Conservation (phyloP, 2,888 invertebrate species). For the Lutraria lutraria region DNA sequence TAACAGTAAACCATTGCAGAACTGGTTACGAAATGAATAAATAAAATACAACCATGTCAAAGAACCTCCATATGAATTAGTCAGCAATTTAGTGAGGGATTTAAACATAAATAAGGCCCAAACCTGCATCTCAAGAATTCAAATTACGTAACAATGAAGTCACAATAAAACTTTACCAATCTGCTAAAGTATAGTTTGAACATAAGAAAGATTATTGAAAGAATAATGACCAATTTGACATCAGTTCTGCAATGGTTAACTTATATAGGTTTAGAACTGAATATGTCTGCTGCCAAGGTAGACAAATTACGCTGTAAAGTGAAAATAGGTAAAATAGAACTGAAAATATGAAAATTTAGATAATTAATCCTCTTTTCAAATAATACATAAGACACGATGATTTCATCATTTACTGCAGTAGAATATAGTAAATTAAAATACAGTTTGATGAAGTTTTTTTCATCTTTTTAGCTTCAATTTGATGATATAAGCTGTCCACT, state of each 20-base stretch:
- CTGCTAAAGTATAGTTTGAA: background rate
- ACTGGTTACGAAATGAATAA: background rate
- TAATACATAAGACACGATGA: background rate
- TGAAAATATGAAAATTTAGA: slow-evolving; percentile 12
- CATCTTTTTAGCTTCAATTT: background rate
- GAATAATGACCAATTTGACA: background rate
- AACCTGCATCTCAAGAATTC: background rate
- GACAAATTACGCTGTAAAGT: slow-evolving; percentile 11
- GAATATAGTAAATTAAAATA: background rate
- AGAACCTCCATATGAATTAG: background rate
- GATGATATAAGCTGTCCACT: background rate
- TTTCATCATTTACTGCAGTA: slow-evolving; percentile 6
- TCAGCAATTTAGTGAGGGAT: too few species aligned
- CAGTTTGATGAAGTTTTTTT: slow-evolving; percentile 7
- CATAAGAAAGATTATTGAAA: background rate
- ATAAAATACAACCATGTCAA: background rate
- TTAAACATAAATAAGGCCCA: background rate
- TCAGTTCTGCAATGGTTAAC: slow-evolving; percentile 12
- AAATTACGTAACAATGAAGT: background rate
- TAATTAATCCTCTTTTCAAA: background rate
- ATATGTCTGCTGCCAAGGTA: slow-evolving; percentile 44
- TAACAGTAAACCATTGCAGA: slow-evolving; percentile 4
- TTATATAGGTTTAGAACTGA: background rate
- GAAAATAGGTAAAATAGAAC: slow-evolving; percentile 4
- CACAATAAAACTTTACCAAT: background rate